Conservation (phyloP, 1,140 invertebrate species). For the Drosophila mayri region DNA sequence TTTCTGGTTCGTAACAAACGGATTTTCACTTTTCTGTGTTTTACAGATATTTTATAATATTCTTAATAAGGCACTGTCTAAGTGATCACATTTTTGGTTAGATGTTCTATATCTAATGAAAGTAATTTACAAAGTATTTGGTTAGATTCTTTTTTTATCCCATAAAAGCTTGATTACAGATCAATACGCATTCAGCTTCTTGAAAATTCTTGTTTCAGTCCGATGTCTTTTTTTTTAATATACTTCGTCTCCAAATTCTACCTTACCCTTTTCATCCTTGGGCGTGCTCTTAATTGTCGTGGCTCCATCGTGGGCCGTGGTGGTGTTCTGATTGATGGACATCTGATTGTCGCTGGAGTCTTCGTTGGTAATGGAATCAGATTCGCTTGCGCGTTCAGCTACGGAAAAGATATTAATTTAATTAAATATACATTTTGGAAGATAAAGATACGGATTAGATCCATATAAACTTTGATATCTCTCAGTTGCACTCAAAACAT, state of each 20-base stretch:
- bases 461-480: background rate
- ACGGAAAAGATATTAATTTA: conserved; percentile 2
- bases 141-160: background rate
- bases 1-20: background rate
- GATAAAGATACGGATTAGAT: background rate
- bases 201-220: background rate
- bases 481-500: background rate
- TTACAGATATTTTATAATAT: background rate
- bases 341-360: conserved; percentile 91
- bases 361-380: conserved; percentile 94
- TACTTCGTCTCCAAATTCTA: background rate
- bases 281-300: conserved; percentile 87
- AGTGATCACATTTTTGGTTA: background rate
- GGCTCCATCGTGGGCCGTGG: conserved; percentile 88
- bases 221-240: background rate
- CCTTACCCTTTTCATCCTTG: conserved; percentile 86
- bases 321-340: conserved; percentile 87
- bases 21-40: background rate
- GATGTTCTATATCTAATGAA: background rate
- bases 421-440: background rate
- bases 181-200: background rate
- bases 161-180: background rate
- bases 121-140: background rate
- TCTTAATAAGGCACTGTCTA: background rate
- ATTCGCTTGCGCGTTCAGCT: conserved; percentile 94